Percentiles rank a stretch among this genome's conserved stretches.
Evolutionary conservation across 2,888 invertebrate species (phyloP).

Genomic region (Drosophila atripex): DNA sequence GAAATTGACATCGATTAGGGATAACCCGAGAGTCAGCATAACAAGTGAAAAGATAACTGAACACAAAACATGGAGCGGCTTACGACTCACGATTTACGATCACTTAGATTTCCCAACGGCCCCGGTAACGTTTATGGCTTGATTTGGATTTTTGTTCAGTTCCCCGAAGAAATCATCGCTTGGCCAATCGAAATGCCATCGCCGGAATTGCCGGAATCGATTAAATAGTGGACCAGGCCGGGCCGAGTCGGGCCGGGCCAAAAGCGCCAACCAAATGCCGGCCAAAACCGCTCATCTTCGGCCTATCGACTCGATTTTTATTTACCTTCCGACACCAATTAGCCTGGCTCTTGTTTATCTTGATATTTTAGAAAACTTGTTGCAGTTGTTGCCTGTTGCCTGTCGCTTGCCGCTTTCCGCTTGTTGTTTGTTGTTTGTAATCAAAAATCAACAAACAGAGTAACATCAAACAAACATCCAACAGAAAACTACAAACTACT

Average conservation of each 20-base stretch:
- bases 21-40: conserved; percentile 26
- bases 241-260: conserved; percentile 8
- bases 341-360: conserved; percentile 9
- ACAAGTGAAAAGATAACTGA: conserved; percentile 32
- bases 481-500: conserved; percentile 36
- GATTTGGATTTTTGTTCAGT: conserved; percentile 8
- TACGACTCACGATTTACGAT: conserved; percentile 1
- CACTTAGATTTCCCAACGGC: conserved; percentile 25
- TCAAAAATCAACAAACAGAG: conserved; percentile 6
- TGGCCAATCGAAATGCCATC: conserved; percentile 26
- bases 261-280: conserved; percentile 1
- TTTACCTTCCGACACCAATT: conserved; percentile 10
- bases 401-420: too few species aligned
- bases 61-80: conserved; percentile 2
- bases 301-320: neutral
- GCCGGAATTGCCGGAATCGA: conserved; percentile 44
- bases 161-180: conserved; percentile 27
- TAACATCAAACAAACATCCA: conserved; percentile 2
- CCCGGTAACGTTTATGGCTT: conserved; percentile 8
- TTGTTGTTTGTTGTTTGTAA: neutral
- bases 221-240: conserved; percentile 22
- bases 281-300: conserved; percentile 9
- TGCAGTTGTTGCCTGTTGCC: conserved; percentile 12
- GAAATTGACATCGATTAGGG: conserved; percentile 33
- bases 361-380: conserved; percentile 55